Conservation (phyloP, 1,140 invertebrate genomes). For the Drosophila kikkawai region DNA sequence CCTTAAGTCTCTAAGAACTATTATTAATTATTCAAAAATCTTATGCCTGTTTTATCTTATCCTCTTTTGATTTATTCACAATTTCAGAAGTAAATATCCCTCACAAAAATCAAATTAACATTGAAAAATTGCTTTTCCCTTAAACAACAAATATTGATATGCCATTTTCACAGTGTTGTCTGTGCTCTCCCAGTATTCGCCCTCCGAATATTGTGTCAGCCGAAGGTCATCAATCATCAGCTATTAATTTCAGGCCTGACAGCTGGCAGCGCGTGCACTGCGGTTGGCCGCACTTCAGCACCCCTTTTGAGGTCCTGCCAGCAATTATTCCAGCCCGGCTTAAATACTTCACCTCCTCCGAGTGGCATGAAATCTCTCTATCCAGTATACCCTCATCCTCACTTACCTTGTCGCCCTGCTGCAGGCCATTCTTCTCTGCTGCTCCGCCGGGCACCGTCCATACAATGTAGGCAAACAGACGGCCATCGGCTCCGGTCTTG, state of each 20-base stretch:
- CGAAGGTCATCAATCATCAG: slow-evolving; percentile 35
- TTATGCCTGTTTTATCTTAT: neutral
- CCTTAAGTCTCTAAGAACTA: neutral
- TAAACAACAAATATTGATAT: slow-evolving; percentile 16
- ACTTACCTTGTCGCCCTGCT: slow-evolving; percentile 93
- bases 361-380: neutral
- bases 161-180: neutral
- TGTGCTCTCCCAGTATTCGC: neutral
- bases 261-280: slow-evolving; percentile 26
- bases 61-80: neutral
- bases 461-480: slow-evolving; percentile 95
- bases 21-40: too few relatives aligned
- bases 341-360: neutral
- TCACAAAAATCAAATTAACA: neutral
- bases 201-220: neutral
- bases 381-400: neutral
- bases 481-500: slow-evolving; percentile 92
- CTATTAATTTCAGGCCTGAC: slow-evolving; percentile 29
- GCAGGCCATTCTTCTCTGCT: slow-evolving; percentile 94
- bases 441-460: slow-evolving; percentile 96
- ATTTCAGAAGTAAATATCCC: neutral
- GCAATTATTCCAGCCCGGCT: slow-evolving; percentile 16
- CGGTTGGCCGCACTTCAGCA: slow-evolving; percentile 36
- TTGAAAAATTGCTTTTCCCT: slow-evolving; percentile 1
- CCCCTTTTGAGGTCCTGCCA: slow-evolving; percentile 29